Conservation (phyloP, 2,888 invertebrate genomes). For the Podotricha telesiphe region DNA sequence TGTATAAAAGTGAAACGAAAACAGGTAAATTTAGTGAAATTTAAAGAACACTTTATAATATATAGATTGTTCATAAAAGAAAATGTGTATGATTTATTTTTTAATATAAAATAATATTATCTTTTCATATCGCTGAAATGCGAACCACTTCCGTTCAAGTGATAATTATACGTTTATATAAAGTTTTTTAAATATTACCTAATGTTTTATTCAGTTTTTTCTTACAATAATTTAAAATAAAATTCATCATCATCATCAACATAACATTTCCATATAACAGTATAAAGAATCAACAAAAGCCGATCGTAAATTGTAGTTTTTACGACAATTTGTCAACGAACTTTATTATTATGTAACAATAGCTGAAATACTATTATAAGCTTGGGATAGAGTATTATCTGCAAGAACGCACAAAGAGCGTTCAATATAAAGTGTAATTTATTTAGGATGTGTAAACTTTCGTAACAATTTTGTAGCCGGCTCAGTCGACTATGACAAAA, state of each 20-base stretch:
- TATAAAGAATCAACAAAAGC: constrained; percentile 30
- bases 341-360: constrained; percentile 35
- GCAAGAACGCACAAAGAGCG: constrained; percentile 21
- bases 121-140: neutral
- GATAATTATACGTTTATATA: neutral
- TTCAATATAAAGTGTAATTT: constrained; percentile 26
- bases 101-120: neutral
- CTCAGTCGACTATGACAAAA: neutral
- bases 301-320: constrained; percentile 40
- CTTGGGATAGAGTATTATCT: constrained; percentile 31
- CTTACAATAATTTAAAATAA: no score
- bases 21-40: no score
- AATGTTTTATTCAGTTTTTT: no score
- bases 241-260: no score
- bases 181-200: neutral
- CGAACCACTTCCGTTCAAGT: neutral
- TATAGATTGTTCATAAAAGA: neutral
- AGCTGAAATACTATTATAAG: constrained; percentile 29
- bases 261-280: no score
- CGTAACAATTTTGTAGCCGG: constrained; percentile 18
- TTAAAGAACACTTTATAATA: no score
- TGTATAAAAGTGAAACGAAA: no score
- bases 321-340: constrained; percentile 36
- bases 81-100: neutral
- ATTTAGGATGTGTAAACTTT: constrained; percentile 32